A percentile compares a stretch with the other conserved stretches of the same genome.
Evolutionary conservation across 2,888 invertebrate genomes (phyloP).

Genomic region (Eupeodes luniger): DNA sequence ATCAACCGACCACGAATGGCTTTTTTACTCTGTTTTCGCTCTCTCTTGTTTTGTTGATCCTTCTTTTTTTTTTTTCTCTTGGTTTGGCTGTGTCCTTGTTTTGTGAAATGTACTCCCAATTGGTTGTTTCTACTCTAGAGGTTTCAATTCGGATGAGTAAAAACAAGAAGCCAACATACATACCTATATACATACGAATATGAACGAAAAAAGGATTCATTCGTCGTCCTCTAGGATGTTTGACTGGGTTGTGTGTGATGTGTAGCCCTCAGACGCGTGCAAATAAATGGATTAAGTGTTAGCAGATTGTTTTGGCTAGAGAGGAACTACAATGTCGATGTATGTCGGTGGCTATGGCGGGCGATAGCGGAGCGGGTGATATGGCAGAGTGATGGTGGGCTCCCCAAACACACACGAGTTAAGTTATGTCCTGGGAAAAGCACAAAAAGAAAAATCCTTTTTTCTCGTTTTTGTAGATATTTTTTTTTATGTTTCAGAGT

Average conservation of each 20-base stretch:
- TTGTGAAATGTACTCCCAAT: conserved; percentile 47
- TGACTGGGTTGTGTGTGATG: conserved; percentile 39
- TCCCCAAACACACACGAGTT: conserved; percentile 36
- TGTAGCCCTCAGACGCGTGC: conserved; percentile 67
- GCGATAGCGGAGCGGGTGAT: too few species aligned
- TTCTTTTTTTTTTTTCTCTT: conserved; percentile 16
- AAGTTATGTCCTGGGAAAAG: conserved; percentile 45
- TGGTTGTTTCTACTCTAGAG: conserved; percentile 40
- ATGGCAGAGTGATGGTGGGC: neutral
- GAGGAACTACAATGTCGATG: conserved; percentile 20
- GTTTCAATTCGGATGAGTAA: conserved; percentile 47
- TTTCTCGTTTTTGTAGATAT: neutral
- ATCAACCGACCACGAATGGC: conserved; percentile 67
- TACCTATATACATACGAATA: neutral
- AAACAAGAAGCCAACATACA: conserved; percentile 11
- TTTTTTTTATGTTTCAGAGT: conserved; percentile 41
- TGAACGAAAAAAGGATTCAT: conserved; percentile 41
- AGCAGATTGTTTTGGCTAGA: conserved; percentile 67
- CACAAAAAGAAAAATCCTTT: conserved; percentile 23
- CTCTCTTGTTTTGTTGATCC: conserved; percentile 1
- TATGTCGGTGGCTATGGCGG: neutral
- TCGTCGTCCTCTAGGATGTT: conserved; percentile 38
- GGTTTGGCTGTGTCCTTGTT: conserved; percentile 40
- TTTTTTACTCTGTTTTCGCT: conserved; percentile 33
- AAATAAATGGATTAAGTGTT: conserved; percentile 73